Evolutionary conservation across 2,888 invertebrate genomes (phyloP), one percentile per base, ranked within the genome.

Genomic region (Trichogramma dendrolimi): DNA sequence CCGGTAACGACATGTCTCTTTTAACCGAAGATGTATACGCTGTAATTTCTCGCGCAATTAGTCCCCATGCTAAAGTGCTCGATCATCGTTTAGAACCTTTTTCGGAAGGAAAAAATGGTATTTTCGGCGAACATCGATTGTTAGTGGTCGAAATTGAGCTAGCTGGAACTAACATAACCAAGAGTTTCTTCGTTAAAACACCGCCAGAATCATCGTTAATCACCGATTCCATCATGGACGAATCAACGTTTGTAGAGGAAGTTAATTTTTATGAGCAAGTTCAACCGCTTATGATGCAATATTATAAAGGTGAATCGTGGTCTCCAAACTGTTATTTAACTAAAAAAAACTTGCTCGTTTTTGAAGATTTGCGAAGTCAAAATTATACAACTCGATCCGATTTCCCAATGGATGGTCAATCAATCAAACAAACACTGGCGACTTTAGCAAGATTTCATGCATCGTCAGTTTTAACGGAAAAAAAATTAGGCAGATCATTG

Each of bases 171-270:
- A 62, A 55, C 0, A 46, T 67, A 6, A 63, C n/a, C 3, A 27
- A 79, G 0, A 73, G 71, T 27, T 83, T 85, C 64, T 88, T 88
- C 70, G 78, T 85, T 0, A 88, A 88, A 73, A 80, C 85, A 58
- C 87, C 87, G 0, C 79, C 77, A 60, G 80, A 80, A 10, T 78
- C 84, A 55, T 70, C 72, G 0, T 72, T 77, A 10, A 83, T 83
- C 70, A 83, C 83, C 69, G 80, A 80, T n/a, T 83, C 83, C 67
- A 68, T 84, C 1, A 74, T 79, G 53, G 72, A 79, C 40, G 77
- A 80, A 61, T 81, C 81, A 0, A 0, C n/a, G 6, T 83, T 59
- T 11, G 3, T 8, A 40, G 58, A 59, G 11, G 53, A 59, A 43
- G 8, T 41, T 7, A 8, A 59, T 40, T 59, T 59, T 7, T 59